Percentiles rank a stretch among this genome's conserved stretches.
Evolutionary conservation across 2,888 invertebrate genomes (phyloP).

Genomic region (Chrysotoxum bicinctum): DNA sequence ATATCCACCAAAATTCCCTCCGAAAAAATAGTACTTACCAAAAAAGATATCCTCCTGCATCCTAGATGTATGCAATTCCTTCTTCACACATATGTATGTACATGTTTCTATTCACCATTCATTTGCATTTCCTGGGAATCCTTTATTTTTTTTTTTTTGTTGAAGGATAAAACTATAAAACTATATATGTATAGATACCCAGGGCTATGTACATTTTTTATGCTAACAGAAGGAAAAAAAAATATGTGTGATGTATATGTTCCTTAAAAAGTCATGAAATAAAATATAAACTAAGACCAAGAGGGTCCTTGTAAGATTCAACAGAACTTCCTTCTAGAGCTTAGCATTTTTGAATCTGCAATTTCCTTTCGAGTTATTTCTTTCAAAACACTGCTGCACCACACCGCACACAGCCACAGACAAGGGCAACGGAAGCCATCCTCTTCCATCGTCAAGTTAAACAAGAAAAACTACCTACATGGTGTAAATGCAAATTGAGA

Average conservation of each 20-base stretch:
- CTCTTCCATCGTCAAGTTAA: conserved; percentile 34
- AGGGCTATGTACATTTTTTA: not conserved
- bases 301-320: conserved; percentile 24
- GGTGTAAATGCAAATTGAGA: conserved; percentile 44
- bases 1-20: not conserved
- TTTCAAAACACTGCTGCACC: not conserved
- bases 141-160: conserved; percentile 8
- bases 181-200: not conserved
- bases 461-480: conserved; percentile 36
- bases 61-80: conserved; percentile 6
- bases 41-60: too few relatives aligned
- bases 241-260: conserved; percentile 4
- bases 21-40: not conserved
- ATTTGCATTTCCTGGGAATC: conserved; percentile 11
- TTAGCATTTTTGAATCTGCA: not conserved
- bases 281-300: conserved; percentile 13
- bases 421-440: not conserved
- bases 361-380: not conserved
- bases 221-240: not conserved
- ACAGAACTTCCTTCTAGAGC: conserved; percentile 2
- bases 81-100: not conserved
- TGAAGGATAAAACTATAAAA: conserved; percentile 2
- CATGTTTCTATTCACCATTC: not conserved
- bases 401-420: not conserved
- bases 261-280: conserved; percentile 24